phyloP scores from a whole-genome alignment of 2,113 vertebrate species.

The Alces alces region DNA sequence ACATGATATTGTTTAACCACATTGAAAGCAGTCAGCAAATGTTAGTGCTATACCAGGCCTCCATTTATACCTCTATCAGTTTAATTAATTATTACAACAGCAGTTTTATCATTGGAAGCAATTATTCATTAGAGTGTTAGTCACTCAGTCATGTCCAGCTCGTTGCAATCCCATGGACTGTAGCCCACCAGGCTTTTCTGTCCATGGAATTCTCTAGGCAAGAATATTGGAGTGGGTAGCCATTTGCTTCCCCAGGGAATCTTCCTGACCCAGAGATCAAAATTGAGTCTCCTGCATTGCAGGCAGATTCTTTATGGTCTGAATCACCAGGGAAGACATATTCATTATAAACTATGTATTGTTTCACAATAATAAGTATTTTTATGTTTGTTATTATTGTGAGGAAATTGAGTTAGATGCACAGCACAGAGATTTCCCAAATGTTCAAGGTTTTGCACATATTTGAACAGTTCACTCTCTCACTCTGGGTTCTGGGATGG shows the following conservation, averaged over 20 bases:
- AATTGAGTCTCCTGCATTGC: not conserved
- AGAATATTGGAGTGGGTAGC: not conserved
- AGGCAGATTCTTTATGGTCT: not conserved
- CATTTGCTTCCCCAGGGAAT: not conserved
- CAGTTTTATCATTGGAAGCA: too few relatives aligned
- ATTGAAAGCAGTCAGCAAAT: not conserved
- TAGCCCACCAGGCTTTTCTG: too few relatives aligned
- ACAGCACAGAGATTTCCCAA: not conserved
- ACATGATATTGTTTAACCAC: not conserved
- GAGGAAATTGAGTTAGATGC: not conserved
- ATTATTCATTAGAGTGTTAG: too few relatives aligned
- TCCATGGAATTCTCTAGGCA: not conserved
- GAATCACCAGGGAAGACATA: not conserved
- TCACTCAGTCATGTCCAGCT: too few relatives aligned
- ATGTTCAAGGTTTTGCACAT: not conserved
- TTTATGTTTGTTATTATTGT: not conserved
- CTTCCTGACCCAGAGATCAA: not conserved
- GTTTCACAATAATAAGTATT: not conserved
- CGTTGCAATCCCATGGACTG: too few relatives aligned
- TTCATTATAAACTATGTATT: not conserved
- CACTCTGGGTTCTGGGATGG: rapidly evolving
- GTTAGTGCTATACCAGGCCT: not conserved
- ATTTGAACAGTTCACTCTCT: not conserved
- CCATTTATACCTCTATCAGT: not conserved
- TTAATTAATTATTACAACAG: too few relatives aligned